These are phyloP conservation scores for Brachionus angularis DNA, from an alignment of 1,140 invertebrate species.

Conservation along the genomic window DNA sequence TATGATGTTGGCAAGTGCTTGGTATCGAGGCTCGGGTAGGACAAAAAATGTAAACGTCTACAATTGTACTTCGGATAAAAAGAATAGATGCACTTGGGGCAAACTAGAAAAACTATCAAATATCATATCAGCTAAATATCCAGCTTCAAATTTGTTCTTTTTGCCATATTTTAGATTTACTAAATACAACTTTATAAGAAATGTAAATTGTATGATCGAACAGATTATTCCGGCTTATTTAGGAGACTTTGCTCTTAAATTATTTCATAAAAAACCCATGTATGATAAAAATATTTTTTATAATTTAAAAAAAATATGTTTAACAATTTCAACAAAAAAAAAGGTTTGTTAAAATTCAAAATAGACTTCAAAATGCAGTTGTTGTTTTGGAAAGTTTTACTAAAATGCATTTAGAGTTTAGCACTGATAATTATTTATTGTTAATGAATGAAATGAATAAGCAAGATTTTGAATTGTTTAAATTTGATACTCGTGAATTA, in stretches of 20 bases:
- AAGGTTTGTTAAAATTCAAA: constrained; percentile 40
- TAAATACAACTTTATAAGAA: constrained; percentile 47
- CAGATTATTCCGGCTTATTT: constrained; percentile 55
- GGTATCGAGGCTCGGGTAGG: constrained; percentile 66
- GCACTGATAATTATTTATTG: constrained; percentile 67
- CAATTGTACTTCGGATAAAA: constrained; percentile 44
- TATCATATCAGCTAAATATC: constrained; percentile 52
- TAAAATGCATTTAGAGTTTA: constrained; percentile 74
- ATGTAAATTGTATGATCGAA: constrained; percentile 47
- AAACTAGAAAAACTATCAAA: constrained; percentile 11
- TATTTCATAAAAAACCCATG: constrained; percentile 44
- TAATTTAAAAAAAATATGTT: too few species aligned
- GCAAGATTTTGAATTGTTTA: constrained; percentile 60
- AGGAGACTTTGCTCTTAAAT: constrained; percentile 52
- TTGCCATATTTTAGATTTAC: constrained; percentile 54
- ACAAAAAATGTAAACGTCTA: constrained; percentile 48
- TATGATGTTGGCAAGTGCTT: constrained; percentile 73
- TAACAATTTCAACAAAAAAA: neutral
- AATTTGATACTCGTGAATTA: constrained; percentile 53
- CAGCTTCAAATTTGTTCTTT: constrained; percentile 50
- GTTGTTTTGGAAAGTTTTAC: constrained; percentile 72
- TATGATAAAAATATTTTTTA: neutral
- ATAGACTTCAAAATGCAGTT: constrained; percentile 69
- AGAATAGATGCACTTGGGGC: constrained; percentile 45
- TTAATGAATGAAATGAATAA: constrained; percentile 63